Evolutionary conservation across 2,888 invertebrate genomes (phyloP).

Genomic region (Nudaria mundana): DNA sequence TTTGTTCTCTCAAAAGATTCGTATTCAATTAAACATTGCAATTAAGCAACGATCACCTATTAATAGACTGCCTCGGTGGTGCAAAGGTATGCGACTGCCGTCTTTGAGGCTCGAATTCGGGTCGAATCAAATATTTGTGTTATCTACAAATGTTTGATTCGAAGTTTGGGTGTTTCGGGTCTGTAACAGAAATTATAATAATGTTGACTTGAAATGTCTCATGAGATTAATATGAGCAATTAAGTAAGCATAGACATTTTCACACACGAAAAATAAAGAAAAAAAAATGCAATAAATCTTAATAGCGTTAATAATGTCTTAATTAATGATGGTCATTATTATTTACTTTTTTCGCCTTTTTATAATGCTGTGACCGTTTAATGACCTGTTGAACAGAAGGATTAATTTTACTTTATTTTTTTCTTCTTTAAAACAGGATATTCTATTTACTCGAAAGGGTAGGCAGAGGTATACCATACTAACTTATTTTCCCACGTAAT

Average conservation of each 20-base stretch:
- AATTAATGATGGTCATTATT: background rate
- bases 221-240: background rate
- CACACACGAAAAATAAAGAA: conserved; percentile 4
- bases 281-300: background rate
- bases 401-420: background rate
- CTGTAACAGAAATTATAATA: too few relatives aligned
- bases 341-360: background rate
- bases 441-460: too few relatives aligned
- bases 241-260: background rate
- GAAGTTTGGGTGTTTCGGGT: too few relatives aligned
- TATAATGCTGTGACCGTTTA: background rate
- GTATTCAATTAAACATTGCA: background rate
- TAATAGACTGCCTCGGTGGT: too few relatives aligned
- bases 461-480: too few relatives aligned
- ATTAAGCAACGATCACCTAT: background rate
- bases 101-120: too few relatives aligned
- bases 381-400: background rate
- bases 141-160: too few relatives aligned
- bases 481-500: too few relatives aligned
- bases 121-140: too few relatives aligned
- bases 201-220: background rate
- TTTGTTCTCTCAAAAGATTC: too few relatives aligned
- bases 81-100: too few relatives aligned
- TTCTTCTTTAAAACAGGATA: too few relatives aligned
- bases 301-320: background rate